phyloP scores from a whole-genome alignment of 2,797 vertebrate species.

The Gadopsis marmoratus region DNA sequence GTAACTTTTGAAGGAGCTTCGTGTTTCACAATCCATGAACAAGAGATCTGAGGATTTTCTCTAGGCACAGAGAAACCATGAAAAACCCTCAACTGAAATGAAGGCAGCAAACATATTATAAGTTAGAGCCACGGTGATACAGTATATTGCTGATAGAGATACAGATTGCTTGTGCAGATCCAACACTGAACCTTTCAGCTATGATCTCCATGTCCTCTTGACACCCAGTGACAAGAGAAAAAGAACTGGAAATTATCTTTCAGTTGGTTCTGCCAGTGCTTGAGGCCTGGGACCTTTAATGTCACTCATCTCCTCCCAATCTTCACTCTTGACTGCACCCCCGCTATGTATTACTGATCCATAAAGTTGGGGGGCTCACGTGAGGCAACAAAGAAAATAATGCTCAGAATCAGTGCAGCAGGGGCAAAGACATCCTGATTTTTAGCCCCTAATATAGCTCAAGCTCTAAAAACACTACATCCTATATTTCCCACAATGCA shows the following conservation, averaged over 20 bases:
- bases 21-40: constrained; percentile 25
- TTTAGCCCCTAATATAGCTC: not conserved
- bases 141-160: not conserved
- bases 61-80: constrained; percentile 20
- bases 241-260: not conserved
- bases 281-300: constrained; percentile 10
- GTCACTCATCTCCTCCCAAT: not conserved
- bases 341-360: not conserved
- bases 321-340: constrained; percentile 1
- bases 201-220: not conserved
- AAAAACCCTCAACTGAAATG: not conserved
- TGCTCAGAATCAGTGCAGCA: constrained; percentile 4
- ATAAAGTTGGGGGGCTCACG: not conserved
- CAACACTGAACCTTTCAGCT: constrained; percentile 2
- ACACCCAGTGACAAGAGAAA: constrained; percentile 1
- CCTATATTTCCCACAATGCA: not conserved
- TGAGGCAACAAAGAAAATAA: not conserved
- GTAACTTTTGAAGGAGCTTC: constrained; percentile 26
- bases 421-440: not conserved
- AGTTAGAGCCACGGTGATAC: not conserved
- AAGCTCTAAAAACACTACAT: not conserved
- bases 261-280: not conserved
- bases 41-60: constrained; percentile 46
- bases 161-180: not conserved
- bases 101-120: constrained; percentile 25